Conservation (phyloP, 2,113 vertebrate genomes). For the Melanostigma gelatinosum region DNA sequence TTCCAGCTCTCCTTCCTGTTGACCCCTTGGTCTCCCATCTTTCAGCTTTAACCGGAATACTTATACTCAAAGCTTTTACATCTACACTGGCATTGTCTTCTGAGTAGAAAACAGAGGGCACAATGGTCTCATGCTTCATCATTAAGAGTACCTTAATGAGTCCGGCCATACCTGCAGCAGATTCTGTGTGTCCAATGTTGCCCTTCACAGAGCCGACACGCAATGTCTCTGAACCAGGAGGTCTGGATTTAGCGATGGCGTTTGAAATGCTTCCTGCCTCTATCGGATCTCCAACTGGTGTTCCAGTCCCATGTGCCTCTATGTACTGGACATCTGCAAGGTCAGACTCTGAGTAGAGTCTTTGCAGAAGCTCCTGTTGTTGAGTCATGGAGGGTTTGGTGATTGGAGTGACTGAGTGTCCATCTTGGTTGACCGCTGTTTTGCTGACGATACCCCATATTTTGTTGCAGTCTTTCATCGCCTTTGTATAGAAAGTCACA, state of each 20-base stretch:
- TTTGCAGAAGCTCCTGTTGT: slow-evolving; percentile 84
- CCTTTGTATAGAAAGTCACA: slow-evolving; percentile 71
- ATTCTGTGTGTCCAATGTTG: slow-evolving; percentile 89
- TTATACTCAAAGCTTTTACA: slow-evolving; percentile 79
- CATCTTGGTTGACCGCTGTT: slow-evolving; percentile 87
- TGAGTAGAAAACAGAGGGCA: slow-evolving; percentile 87
- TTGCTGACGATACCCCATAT: slow-evolving; percentile 87
- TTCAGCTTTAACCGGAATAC: slow-evolving; percentile 78
- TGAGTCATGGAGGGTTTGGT: slow-evolving; percentile 83
- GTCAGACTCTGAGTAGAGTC: slow-evolving; percentile 82
- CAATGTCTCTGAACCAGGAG: slow-evolving; percentile 65
- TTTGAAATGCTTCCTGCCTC: slow-evolving; percentile 85
- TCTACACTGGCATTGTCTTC: slow-evolving; percentile 82
- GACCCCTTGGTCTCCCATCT: slow-evolving; percentile 81
- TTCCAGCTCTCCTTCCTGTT: slow-evolving; percentile 82
- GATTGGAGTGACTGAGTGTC: slow-evolving; percentile 81
- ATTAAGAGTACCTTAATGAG: slow-evolving; percentile 92
- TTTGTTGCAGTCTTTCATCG: slow-evolving; percentile 82
- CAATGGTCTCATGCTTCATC: slow-evolving; percentile 88
- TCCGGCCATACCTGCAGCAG: slow-evolving; percentile 87
- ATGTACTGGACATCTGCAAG: slow-evolving; percentile 84
- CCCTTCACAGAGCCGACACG: slow-evolving; percentile 87
- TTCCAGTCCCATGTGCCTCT: slow-evolving; percentile 89
- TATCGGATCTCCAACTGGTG: slow-evolving; percentile 81
- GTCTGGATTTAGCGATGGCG: slow-evolving; percentile 76